Conservation (phyloP, 2,888 invertebrate genomes). For the Chouioia cunea region DNA sequence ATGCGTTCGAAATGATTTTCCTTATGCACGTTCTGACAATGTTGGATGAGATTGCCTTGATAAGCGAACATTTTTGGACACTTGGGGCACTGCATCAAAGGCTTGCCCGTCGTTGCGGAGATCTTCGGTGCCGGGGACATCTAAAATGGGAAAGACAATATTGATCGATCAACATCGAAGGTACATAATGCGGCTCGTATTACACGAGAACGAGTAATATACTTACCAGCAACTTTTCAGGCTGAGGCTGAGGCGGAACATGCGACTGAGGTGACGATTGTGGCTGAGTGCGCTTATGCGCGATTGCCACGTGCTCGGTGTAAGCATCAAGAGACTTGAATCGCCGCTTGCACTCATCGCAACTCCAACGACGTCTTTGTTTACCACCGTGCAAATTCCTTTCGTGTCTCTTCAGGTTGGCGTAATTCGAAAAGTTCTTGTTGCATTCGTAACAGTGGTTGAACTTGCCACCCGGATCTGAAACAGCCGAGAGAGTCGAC, state of each 20-base stretch:
- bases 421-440: slow-evolving; percentile 70
- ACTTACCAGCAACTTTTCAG: too few species aligned
- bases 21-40: slow-evolving; percentile 59
- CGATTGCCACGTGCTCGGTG: slow-evolving; percentile 73
- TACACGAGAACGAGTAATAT: too few species aligned
- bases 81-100: slow-evolving; percentile 52
- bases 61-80: slow-evolving; percentile 56
- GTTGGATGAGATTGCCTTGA: slow-evolving; percentile 56
- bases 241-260: too few species aligned
- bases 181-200: neutral
- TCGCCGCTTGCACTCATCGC: slow-evolving; percentile 74
- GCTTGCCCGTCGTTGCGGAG: slow-evolving; percentile 46
- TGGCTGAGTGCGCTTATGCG: slow-evolving; percentile 65
- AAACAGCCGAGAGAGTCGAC: slow-evolving; percentile 42
- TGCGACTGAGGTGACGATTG: neutral
- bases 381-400: slow-evolving; percentile 55
- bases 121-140: slow-evolving; percentile 1
- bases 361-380: slow-evolving; percentile 69
- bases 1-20: slow-evolving; percentile 41
- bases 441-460: slow-evolving; percentile 73
- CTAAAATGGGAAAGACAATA: slow-evolving; percentile 47
- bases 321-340: slow-evolving; percentile 75
- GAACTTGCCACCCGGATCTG: slow-evolving; percentile 52
- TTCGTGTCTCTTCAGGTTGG: slow-evolving; percentile 62
- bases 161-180: slow-evolving; percentile 30